Evolutionary conservation across 2,888 invertebrate species (phyloP), one percentile per base, ranked within the genome.

Genomic region (Cheilosia scutellata): DNA sequence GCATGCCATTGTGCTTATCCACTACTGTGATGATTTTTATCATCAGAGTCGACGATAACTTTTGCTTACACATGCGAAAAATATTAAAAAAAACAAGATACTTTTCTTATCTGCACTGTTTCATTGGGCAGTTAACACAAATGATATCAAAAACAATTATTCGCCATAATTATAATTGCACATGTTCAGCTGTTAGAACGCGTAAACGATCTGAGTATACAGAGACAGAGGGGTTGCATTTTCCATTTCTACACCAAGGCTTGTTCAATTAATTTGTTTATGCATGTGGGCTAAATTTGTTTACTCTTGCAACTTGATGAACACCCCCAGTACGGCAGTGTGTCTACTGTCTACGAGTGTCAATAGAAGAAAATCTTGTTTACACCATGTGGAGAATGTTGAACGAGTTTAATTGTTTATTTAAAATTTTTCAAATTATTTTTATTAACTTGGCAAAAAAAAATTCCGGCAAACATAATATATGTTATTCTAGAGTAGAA

Each of bases 1-100:
- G 44, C 79, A 71, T 84, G 79, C 71, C 75, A 79, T 51, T 37
- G 42, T 49, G 62, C 70, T 84, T 66, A 84, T 84, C 51, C 51
- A 33, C 55, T 2, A 55, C 63, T 76, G 66, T 71, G 65, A 79
- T 66, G 75, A 65, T 75, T 78, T 60, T 79, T 84, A 75, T 75
- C 68, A 47, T 58, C 63, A 75, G 75, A 70, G 78, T 57, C 49
- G 65, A 60, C 74, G 72, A 63, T 53, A 49, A 71, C 9, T 40
- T 40, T 27, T 49, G 57, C 31, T 51, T n/a, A 27, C 27, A 57
- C 60, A 53, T 55, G 44, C 44, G 40, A 55, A 62, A 51, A 20
- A 27, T 51, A 11, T 9, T 55, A 6, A 13, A 13, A n/a, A n/a
- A 55, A n/a, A 5, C 6, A 29, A 13, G 47, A 71, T 27, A 72